Evolutionary conservation across 2,113 vertebrate species (phyloP).

Genomic region (Pampusana beccarii): DNA sequence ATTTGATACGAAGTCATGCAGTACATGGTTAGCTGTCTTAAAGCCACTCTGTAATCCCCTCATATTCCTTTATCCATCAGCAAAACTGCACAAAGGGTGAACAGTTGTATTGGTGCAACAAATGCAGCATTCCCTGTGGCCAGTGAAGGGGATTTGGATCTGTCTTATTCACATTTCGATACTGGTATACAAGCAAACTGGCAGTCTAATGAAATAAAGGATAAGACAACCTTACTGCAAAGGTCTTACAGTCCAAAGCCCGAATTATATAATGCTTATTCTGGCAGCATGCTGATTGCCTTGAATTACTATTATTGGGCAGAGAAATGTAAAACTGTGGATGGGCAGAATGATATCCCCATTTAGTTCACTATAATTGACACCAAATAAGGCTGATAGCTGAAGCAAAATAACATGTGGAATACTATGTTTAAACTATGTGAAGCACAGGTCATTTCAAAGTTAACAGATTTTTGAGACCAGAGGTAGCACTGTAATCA

Average conservation of each 20-base stretch:
- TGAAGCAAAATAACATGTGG: neutral
- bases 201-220: neutral
- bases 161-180: neutral
- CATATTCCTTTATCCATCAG: neutral
- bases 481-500: constrained; percentile 16
- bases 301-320: neutral
- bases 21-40: neutral
- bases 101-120: neutral
- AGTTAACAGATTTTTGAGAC: constrained; percentile 16
- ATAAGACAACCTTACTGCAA: neutral
- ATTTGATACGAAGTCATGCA: neutral
- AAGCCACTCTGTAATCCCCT: neutral
- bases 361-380: neutral
- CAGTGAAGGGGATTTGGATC: neutral
- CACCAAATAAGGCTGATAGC: neutral
- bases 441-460: neutral
- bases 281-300: rapidly evolving
- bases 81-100: neutral
- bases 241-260: neutral
- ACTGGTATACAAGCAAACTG: neutral
- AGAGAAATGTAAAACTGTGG: neutral
- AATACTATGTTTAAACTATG: neutral
- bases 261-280: neutral
- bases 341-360: neutral
- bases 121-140: neutral